phyloP scores from a whole-genome alignment of 2,797 vertebrate species.

The Poeciliopsis turneri region DNA sequence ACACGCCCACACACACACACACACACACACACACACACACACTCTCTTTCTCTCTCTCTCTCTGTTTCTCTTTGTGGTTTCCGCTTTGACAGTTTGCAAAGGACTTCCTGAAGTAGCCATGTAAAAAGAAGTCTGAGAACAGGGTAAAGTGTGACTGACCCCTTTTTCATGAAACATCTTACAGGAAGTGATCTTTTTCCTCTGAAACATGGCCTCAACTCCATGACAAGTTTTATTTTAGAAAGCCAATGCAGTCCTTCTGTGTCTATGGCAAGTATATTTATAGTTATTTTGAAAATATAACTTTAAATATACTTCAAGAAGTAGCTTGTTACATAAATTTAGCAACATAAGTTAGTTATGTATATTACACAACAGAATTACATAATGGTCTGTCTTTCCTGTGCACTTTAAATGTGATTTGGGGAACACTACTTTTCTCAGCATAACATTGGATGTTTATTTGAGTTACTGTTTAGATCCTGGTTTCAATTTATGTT shows the following conservation, averaged over 20 bases:
- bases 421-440: neutral
- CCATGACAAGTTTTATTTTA: neutral
- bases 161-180: constrained; percentile 13
- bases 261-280: neutral
- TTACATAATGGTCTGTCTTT: neutral
- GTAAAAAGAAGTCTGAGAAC: constrained; percentile 57
- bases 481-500: neutral
- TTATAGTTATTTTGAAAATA: neutral
- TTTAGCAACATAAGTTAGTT: neutral
- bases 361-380: neutral
- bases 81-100: constrained; percentile 71
- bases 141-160: constrained; percentile 17
- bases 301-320: neutral
- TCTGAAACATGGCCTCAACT: neutral
- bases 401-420: neutral
- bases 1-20: neutral
- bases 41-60: no score
- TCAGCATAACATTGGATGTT: neutral
- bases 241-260: neutral
- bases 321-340: neutral
- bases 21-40: neutral
- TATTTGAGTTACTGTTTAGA: constrained; percentile 17
- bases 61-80: constrained; percentile 73
- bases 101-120: constrained; percentile 87
- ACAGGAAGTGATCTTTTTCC: constrained; percentile 17